Base-by-base conservation (phyloP, 2,113 vertebrate genomes). In the Trematocara macrostoma region DNA sequence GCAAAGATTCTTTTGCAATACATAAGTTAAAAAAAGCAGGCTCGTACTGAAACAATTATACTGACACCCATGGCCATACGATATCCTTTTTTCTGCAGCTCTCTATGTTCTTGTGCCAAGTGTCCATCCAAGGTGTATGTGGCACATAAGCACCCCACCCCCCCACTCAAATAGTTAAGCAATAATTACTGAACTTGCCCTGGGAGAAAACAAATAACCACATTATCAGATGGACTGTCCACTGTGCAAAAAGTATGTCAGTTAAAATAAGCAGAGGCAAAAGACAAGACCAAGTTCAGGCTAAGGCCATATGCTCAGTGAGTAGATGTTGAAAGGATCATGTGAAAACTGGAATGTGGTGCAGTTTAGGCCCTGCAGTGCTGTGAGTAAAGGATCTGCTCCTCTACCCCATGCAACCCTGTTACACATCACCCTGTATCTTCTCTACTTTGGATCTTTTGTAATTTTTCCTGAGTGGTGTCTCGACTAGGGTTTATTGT, bases 201-300 rank as follows among this genome's bases (percentile, higher is more conserved):
- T 23, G 57, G 85, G 96, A 95, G 94, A 93, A 96, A 95, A 94
- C 89, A 95, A 96, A 96, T 94, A 95, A 92, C 87, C 89, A 83
- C 91, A 94, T 94, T 93, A 96, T 96, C 95, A 94, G 96, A 96
- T 96, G 92, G 92, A 94, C 92, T 95, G 93, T 95, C 94, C 94
- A 84, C 91, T 85, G 91, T 74, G 91, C 87, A 91, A 90, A 93
- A 96, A 94, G 83, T 91, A 92, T 94, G 93, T 93, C 94, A 94
- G 94, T 87, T 94, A 94, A 94, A 95, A 95, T 93, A 95, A 95
- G 94, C 93, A 93, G 90, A 95, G 91, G 88, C 93, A 92, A 89
- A 92, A 93, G 88, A 84, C 91, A 84, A 91, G 71, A 90, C 87
- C 80, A 86, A 93, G 95, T 96, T 96, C 93, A 95, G 38, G 49